Evolutionary conservation across 2,888 invertebrate species (phyloP), one percentile per base, ranked within the genome.

Genomic region (Nephrocerus scutellatus): DNA sequence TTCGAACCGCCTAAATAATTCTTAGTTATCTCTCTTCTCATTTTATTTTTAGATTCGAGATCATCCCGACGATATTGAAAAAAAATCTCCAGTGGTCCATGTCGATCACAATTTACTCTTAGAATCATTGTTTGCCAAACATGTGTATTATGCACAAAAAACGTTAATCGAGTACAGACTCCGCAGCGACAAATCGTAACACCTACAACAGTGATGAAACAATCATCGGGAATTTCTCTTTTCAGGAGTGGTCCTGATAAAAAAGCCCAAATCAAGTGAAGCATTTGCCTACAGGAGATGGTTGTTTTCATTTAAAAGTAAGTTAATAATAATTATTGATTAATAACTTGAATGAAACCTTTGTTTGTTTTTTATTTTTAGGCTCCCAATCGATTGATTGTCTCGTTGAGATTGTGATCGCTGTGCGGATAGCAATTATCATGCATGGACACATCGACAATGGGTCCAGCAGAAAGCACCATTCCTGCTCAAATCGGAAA

Each of bases 81-180:
- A 93, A 63, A 86, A 84, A 59, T 90, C 90, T 7, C 93, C 93
- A 18, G 84, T 95, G 13, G 70, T 89, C 48, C 80, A 86, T 63
- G 74, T 80, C 39, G 82, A 84, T 43, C 84, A 89, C 59, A 84
- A 84, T 57, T 70, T 95, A 31, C 93, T 87, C 0, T 62, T 95
- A 47, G 93, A 93, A 56, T 84, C 87, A 2, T 95, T 93, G 95
- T 89, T 92, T 69, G 79, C 90, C 19, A 84, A 85, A 62, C 84
- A 89, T 62, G 78, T 93, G 7, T 92, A 85, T 61, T 84, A 88
- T 68, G 81, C 82, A 12, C 69, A 71, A 52, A 65, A 67, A 57
- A 70, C 68, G 52, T 62, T 68, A n/a, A 55, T 68, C 43, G 49
- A 56, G 7, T 57, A 55, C 42, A 65, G 60, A 23, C 57, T 57